phyloP scores from a whole-genome alignment of 92 coral and sea anemone species.

The Chrysogorgia sp. region DNA sequence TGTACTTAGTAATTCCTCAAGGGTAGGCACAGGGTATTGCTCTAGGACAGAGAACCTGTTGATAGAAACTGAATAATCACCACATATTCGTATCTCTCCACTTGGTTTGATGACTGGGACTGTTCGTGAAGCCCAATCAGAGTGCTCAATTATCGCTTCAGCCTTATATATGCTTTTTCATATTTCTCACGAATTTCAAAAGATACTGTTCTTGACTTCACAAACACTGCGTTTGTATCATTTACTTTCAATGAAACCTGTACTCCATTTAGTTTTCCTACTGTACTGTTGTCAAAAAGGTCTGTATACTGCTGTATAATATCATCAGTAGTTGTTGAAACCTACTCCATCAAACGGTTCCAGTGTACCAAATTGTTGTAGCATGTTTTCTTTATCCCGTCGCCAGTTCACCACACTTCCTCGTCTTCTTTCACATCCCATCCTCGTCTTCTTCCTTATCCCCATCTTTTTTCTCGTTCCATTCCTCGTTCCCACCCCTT shows the following conservation, averaged over 20 bases:
- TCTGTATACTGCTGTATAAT: too few species aligned
- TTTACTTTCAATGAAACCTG: constrained; percentile 52
- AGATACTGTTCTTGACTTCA: constrained; percentile 53
- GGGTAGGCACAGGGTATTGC: constrained; percentile 56
- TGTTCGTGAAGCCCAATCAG: constrained; percentile 62
- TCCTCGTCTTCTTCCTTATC: too few species aligned
- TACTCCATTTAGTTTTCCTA: constrained; percentile 60
- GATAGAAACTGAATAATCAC: constrained; percentile 54
- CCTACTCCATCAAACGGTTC: too few species aligned
- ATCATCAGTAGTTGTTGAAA: too few species aligned
- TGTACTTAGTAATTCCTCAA: constrained; percentile 51
- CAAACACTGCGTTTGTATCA: constrained; percentile 30
- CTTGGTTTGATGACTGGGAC: constrained; percentile 52
- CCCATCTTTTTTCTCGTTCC: too few species aligned
- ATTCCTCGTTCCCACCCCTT: too few species aligned
- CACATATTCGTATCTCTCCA: constrained; percentile 50
- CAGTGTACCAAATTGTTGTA: too few species aligned
- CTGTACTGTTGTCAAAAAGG: too few species aligned
- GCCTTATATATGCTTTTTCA: constrained; percentile 46
- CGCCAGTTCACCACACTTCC: too few species aligned
- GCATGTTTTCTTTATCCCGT: too few species aligned
- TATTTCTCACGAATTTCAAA: constrained; percentile 59
- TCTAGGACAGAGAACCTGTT: constrained; percentile 49
- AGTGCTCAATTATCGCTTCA: constrained; percentile 59
- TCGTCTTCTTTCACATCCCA: too few species aligned